A percentile compares a stretch with the other conserved stretches of the same genome.
These are phyloP conservation scores for Oppia nitens DNA, from an alignment of 1,140 invertebrate genomes.

Conservation along the genomic window DNA sequence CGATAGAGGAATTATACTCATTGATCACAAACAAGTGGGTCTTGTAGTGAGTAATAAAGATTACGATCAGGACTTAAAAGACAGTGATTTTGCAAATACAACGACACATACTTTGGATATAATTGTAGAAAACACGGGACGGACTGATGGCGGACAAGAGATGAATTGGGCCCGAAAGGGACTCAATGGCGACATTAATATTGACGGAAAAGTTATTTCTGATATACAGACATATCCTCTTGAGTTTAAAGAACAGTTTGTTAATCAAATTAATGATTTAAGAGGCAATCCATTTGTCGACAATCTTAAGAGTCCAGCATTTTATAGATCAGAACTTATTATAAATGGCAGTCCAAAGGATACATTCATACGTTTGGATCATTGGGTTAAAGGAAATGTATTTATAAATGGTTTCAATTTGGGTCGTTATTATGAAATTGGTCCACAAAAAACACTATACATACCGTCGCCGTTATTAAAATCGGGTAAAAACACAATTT, in stretches of 20 bases:
- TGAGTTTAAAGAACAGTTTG: conserved; percentile 4
- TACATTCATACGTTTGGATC: conserved; percentile 11
- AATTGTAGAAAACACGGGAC: conserved; percentile 21
- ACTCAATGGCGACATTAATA: neutral
- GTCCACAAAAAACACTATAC: conserved; percentile 41
- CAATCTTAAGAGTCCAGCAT: too few relatives aligned
- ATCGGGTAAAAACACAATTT: conserved; percentile 13
- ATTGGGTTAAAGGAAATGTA: conserved; percentile 33
- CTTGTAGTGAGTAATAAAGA: neutral
- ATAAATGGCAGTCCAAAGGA: too few relatives aligned
- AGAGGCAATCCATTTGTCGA: too few relatives aligned
- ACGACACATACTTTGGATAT: conserved; percentile 8
- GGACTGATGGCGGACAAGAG: conserved; percentile 9
- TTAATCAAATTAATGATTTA: neutral
- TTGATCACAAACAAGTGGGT: neutral
- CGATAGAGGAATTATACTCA: neutral
- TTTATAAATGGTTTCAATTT: conserved; percentile 46
- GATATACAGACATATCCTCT: conserved; percentile 2
- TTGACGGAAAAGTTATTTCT: neutral
- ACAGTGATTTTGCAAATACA: conserved; percentile 3
- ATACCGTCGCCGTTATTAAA: conserved; percentile 27
- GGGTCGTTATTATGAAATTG: conserved; percentile 39
- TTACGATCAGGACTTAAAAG: neutral
- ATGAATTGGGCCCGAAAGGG: neutral
- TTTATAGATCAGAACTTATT: too few relatives aligned